A percentile compares a stretch with the other conserved stretches of the same genome.
These are phyloP conservation scores for Larimichthys polyactis DNA, from an alignment of 2,113 vertebrate genomes.

Conservation along the genomic window DNA sequence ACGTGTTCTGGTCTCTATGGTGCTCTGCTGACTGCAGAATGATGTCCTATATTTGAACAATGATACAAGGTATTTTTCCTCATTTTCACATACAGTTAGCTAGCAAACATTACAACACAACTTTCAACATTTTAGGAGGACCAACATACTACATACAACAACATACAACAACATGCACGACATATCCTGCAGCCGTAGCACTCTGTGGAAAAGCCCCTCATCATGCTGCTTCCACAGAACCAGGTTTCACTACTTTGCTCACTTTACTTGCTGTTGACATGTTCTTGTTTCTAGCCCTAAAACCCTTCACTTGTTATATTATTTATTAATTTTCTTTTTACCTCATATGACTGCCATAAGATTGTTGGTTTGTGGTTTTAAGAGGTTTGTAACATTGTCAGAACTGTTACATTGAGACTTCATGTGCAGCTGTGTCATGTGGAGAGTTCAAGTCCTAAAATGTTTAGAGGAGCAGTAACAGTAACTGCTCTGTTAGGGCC, in stretches of 20 bases:
- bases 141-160: too few relatives aligned
- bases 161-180: too few relatives aligned
- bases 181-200: too few relatives aligned
- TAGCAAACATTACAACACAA: not conserved
- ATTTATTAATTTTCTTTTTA: not conserved
- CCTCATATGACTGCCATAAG: not conserved
- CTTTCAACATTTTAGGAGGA: not conserved
- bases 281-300: not conserved
- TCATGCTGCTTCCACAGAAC: not conserved
- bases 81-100: not conserved
- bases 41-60: not conserved
- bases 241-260: not conserved
- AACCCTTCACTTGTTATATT: not conserved
- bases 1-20: not conserved
- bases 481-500: not conserved
- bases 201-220: too few relatives aligned
- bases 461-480: not conserved
- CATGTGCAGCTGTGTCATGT: not conserved
- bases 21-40: not conserved
- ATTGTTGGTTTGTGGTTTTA: not conserved
- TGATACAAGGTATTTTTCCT: too few relatives aligned
- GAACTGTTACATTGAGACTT: not conserved
- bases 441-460: not conserved
- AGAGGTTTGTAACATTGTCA: not conserved
- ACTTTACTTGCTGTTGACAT: too few relatives aligned